Evolutionary conservation across 2,888 invertebrate genomes (phyloP), one percentile per base, ranked within the genome.

Genomic region (Tenthredo notha): DNA sequence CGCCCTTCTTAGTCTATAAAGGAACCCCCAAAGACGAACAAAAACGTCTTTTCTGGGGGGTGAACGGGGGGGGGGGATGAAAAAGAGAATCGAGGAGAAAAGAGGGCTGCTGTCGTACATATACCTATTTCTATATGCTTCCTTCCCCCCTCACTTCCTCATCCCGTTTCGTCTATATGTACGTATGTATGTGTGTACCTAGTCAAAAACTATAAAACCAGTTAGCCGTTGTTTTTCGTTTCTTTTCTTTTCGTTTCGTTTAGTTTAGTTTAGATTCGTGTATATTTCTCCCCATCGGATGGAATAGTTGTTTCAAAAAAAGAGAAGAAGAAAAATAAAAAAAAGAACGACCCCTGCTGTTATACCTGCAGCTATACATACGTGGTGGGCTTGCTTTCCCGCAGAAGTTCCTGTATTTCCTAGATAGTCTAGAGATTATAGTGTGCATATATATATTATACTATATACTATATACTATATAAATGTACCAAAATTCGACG

Each of bases 21-120:
- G 47, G 54, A 58, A 47, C 84, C 86, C 86, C 74, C 67, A 83
- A 77, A 80, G 85, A 86, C 83, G 83, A 65, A 88, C 87, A 90
- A 90, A 90, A 90, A 90, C 90, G 89, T 91, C 90, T 91, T 89
- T 70, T 50, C 33, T 29, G 2, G 21, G 21, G 90, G 88, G 90
- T n/a, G n/a, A n/a, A n/a, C n/a, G 91, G 91, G 90, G 90, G 7
- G 15, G 15, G 25, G 25, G 15, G 18, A 21, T 65, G 65, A 54
- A 40, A 29, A 33, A 33, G 6, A 18, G 29, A 29, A 21, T 25
- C 9, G 10, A 21, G 33, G 25, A 18, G 29, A 15, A 12, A 67
- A 1, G 3, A 29, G 25, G 67, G 29, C 18, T 67, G 33, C 18
- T n/a, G 25, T 33, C 7, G 18, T n/a, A 43, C 37, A n/a, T 15